Evolutionary conservation across 2,888 invertebrate species (phyloP).

Genomic region (Macaria liturata): DNA sequence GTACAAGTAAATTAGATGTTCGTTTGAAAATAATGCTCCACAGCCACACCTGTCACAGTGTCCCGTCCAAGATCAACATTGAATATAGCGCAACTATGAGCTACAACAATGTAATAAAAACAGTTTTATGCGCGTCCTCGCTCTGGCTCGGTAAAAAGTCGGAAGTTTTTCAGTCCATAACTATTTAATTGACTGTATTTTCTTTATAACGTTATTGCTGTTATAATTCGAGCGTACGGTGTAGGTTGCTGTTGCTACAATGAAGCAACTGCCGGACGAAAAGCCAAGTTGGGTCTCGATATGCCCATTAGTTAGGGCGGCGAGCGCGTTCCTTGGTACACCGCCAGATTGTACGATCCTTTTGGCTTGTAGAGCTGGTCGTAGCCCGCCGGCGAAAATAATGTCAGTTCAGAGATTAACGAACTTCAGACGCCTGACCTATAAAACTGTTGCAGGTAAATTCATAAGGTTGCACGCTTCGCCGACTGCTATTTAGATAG

Average conservation of each 20-base stretch:
- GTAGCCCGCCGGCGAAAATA: slow-evolving; percentile 72
- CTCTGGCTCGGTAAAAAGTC: slow-evolving; percentile 28
- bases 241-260: slow-evolving; percentile 20
- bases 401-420: slow-evolving; percentile 81
- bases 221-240: slow-evolving; percentile 10
- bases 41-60: slow-evolving; percentile 58
- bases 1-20: slow-evolving; percentile 39
- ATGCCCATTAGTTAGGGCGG: slow-evolving; percentile 74
- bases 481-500: slow-evolving; percentile 33
- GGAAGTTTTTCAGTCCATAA: slow-evolving; percentile 30
- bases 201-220: slow-evolving; percentile 11
- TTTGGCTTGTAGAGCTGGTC: slow-evolving; percentile 78
- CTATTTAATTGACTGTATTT: slow-evolving; percentile 31
- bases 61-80: slow-evolving; percentile 62
- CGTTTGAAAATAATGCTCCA: slow-evolving; percentile 44
- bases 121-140: slow-evolving; percentile 37
- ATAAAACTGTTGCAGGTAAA: slow-evolving; percentile 65
- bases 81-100: slow-evolving; percentile 44
- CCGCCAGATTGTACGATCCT: slow-evolving; percentile 80
- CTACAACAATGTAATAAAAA: slow-evolving; percentile 46
- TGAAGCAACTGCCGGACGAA: slow-evolving; percentile 50
- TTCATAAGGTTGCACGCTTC: slow-evolving; percentile 39
- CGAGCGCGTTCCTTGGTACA: slow-evolving; percentile 80
- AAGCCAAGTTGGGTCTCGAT: slow-evolving; percentile 79
- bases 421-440: slow-evolving; percentile 79